Evolutionary conservation across 2,113 vertebrate species (phyloP).

Genomic region (Pontoporia blainvillei): DNA sequence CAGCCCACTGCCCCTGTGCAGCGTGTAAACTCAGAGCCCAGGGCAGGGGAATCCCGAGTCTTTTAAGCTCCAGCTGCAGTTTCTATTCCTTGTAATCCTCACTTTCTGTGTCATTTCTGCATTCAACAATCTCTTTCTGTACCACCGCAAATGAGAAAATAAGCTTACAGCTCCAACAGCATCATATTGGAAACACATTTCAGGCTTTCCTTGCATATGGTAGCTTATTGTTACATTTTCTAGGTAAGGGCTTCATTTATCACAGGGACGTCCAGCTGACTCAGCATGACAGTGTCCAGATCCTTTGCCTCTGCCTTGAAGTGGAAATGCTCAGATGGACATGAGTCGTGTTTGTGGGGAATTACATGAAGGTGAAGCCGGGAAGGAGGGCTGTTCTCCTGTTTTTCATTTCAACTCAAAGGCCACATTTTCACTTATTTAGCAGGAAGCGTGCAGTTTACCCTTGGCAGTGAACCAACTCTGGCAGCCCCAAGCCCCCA

Average conservation of each 20-base stretch:
- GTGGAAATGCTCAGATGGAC: background rate
- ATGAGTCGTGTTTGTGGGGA: background rate
- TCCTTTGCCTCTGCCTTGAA: background rate
- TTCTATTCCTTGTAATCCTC: background rate
- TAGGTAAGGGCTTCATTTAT: background rate
- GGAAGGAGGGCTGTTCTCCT: background rate
- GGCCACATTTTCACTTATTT: slow-evolving; percentile 17
- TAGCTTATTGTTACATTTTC: background rate
- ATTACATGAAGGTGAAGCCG: background rate
- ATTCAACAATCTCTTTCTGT: background rate
- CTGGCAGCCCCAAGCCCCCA: background rate
- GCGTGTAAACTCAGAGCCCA: background rate
- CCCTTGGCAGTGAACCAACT: background rate
- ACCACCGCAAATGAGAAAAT: background rate
- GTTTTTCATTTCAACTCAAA: slow-evolving; percentile 35
- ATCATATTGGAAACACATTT: background rate
- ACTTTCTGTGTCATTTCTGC: background rate
- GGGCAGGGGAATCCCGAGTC: rapidly evolving
- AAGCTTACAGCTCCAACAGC: background rate
- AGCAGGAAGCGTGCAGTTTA: background rate
- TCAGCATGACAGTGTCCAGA: background rate
- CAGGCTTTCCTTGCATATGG: background rate
- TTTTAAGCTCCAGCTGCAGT: background rate
- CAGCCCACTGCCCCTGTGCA: background rate
- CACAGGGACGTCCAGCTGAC: background rate